Evolutionary conservation across 2,113 vertebrate species (phyloP), one percentile per base, ranked within the genome.

Genomic region (Taurulus bubalis): DNA sequence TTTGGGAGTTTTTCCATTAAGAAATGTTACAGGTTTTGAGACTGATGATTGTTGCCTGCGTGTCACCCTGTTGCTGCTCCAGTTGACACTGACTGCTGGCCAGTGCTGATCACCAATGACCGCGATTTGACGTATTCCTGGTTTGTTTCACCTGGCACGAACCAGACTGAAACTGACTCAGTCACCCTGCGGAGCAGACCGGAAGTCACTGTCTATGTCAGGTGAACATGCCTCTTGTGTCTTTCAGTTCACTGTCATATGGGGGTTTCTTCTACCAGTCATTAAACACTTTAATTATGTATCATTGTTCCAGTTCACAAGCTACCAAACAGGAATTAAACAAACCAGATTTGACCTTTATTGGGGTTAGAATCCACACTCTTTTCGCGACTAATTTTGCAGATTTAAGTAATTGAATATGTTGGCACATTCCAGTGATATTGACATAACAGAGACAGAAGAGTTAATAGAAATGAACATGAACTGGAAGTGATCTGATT

Each of bases 111-210:
- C 9, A 78, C 64, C 16, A 49, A 62, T 8, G 38, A 3, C 1
- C 7, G 3, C 0, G 0, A 4, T 1, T 3, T 9, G 2, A 18
- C 0, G 1, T 0, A 82, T 26, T 90, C 77, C 65, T 91, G 86
- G 86, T 83, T 90, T n/a, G 4, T 91, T 62, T 56, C 71, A n/a
- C 68, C 77, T 0, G 22, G 1, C 1, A 12, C 9, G 0, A 8
- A 0, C 0, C 20, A 1, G 4, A 11, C 64, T 45, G 2, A 69
- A 32, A 32, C 30, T 32, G 30, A 32, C 30, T 70, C 5, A 0
- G 77, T 85, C 58, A 26, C 0, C 7, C 2, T 79, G 38, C 0
- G 60, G 22, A 53, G 9, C 2, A 62, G 11, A 69, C 49, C 71
- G 24, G 30, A 1, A 11, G 14, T n/a, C 69, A 45, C 16, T 0